Conservation (phyloP, 1,140 invertebrate species). For the Rhagoletis zephyria region DNA sequence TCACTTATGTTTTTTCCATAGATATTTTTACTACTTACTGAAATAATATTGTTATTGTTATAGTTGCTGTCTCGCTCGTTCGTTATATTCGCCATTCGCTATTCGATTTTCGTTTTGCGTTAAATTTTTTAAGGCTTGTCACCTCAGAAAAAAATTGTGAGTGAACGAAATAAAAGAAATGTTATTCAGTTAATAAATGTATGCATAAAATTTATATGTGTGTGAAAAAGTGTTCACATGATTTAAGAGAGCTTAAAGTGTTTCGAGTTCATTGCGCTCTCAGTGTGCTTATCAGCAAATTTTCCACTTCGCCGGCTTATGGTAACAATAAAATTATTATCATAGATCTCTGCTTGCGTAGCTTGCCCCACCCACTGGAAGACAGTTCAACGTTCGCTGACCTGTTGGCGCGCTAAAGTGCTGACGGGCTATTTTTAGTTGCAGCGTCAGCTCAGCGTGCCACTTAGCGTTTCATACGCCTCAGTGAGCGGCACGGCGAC, state of each 20-base stretch:
- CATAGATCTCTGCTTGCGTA: neutral
- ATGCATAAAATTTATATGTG: neutral
- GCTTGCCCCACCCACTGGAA: neutral
- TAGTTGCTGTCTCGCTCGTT: neutral
- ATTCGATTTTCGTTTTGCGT: neutral
- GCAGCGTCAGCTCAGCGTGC: neutral
- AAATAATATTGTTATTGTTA: neutral
- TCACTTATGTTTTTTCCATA: conserved; percentile 44
- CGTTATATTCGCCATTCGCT: neutral
- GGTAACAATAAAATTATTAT: neutral
- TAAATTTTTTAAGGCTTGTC: neutral
- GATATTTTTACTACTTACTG: neutral
- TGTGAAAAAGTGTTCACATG: neutral
- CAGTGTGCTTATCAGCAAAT: neutral
- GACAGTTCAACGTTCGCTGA: conserved; percentile 19
- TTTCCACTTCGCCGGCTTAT: conserved; percentile 5
- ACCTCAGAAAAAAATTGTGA: too few species aligned
- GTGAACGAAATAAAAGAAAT: too few species aligned
- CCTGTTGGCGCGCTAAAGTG: neutral
- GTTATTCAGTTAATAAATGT: too few species aligned
- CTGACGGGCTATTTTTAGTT: neutral
- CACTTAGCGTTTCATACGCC: neutral
- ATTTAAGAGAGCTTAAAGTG: neutral
- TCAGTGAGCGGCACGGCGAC: neutral
- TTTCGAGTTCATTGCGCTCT: neutral